Base-by-base conservation (phyloP, 2,888 invertebrate genomes). In the Andrena haemorrhoa region DNA sequence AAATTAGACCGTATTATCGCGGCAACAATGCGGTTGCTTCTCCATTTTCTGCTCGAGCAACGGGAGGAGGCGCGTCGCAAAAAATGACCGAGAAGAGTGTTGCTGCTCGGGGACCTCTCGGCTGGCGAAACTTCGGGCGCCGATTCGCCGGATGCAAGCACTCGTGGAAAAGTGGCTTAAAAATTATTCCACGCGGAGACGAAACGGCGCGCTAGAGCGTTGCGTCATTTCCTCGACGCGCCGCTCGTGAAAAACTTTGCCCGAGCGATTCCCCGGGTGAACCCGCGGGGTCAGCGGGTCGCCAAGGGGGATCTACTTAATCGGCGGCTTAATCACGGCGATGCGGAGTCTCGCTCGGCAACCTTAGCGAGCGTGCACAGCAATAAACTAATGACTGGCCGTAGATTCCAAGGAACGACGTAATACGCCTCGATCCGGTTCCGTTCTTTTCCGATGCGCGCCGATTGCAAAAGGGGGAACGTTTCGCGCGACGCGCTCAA, bases 1-100 rank as follows among this genome's bases (percentile, higher is more conserved):
- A 79, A 80, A 80, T 80, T 80, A 78, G 49, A n/a, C 66, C 35
- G 79, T 68, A 79, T 80, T 80, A 80, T 72, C 70, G 51, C 47
- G 20, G 35, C 58, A 53, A 79, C 79, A 79, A 79, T 71, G 26
- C 64, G 16, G 31, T 65, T 47, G 31, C 70, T 65, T 33, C 78
- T n/a, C 33, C 35, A 51, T 77, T 78, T 70, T 79, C 64, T 70
- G 12, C 16, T 23, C 31, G 7, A 5, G n/a, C 6, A 63, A 29
- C 33, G 47, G 8, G 56, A 26, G 49, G 12, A 35, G 12, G 23
- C 2, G 60, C 23, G 23, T n/a, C 29, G 60, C 41, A 64, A 41
- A 77, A 77, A 77, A 47, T 63, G 71, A 12, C n/a, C 29, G 29
- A 29, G 29, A 29, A 29, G 29, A 29, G 29, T 29, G 3, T 12